Percentiles rank a stretch among this genome's conserved stretches.
These are phyloP conservation scores for Yponomeuta sedellus DNA, from an alignment of 2,888 invertebrate genomes.

Conservation along the genomic window DNA sequence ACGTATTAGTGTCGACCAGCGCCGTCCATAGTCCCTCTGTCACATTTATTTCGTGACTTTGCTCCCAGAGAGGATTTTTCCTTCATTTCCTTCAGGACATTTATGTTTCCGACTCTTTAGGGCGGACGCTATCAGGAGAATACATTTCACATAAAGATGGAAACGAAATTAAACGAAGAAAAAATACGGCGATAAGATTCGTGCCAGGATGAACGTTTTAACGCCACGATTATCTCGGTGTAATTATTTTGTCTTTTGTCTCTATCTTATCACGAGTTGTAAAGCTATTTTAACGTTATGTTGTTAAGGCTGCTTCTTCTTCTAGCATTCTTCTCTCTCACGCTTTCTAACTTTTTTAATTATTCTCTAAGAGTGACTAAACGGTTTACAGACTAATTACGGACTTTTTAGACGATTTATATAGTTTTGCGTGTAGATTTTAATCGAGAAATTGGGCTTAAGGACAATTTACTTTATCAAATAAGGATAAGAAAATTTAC, in stretches of 20 bases:
- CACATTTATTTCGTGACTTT: background rate
- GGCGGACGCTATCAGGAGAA: slow-evolving; percentile 48
- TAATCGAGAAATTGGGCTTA: no score
- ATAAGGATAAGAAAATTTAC: no score
- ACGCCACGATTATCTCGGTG: background rate
- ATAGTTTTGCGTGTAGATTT: no score
- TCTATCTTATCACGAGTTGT: background rate
- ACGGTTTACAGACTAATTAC: no score
- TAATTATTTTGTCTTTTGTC: slow-evolving; percentile 2
- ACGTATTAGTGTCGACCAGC: no score
- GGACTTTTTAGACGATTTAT: no score
- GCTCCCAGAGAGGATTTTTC: slow-evolving; percentile 31
- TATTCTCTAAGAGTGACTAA: no score
- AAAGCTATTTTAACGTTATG: background rate
- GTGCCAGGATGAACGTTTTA: background rate
- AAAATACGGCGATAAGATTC: slow-evolving; percentile 1
- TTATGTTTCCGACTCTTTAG: slow-evolving; percentile 50
- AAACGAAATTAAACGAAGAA: slow-evolving; percentile 10
- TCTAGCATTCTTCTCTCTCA: no score
- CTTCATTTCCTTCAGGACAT: slow-evolving; percentile 55
- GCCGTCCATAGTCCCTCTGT: background rate
- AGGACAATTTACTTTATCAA: no score
- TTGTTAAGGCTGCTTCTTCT: background rate
- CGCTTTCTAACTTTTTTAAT: no score
- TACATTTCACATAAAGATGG: slow-evolving; percentile 28